Evolutionary conservation across 1,140 invertebrate species (phyloP).

Genomic region (Formica exsecta): DNA sequence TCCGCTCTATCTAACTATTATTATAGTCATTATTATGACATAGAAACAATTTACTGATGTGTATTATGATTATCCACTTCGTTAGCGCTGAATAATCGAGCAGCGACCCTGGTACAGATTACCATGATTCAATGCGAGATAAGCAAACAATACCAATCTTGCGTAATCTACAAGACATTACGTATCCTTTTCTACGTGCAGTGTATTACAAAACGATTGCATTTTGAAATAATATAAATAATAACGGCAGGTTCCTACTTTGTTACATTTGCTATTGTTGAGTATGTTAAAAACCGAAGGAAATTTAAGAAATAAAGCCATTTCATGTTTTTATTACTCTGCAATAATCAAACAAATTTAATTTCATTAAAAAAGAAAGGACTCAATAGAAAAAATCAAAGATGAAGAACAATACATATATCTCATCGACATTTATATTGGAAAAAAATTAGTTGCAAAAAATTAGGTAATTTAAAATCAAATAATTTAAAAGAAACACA

Average conservation of each 20-base stretch:
- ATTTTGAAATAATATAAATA: not conserved
- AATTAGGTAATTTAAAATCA: conserved; percentile 5
- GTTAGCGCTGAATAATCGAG: conserved; percentile 63
- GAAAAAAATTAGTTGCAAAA: not conserved
- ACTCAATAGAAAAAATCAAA: not conserved
- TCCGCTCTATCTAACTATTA: conserved; percentile 62
- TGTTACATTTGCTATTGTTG: not conserved
- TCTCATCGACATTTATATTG: not conserved
- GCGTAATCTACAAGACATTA: conserved; percentile 40
- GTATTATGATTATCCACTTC: conserved; percentile 62
- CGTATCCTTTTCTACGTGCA: not conserved
- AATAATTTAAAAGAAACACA: not conserved
- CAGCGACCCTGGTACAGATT: conserved; percentile 34
- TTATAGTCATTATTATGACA: conserved; percentile 64
- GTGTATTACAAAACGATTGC: not conserved
- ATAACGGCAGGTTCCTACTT: not conserved
- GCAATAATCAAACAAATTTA: conserved; percentile 4
- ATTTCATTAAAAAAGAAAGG: not conserved
- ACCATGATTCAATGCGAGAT: conserved; percentile 45
- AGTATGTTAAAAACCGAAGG: not conserved
- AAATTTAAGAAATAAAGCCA: not conserved
- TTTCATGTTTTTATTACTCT: not conserved
- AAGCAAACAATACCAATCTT: conserved; percentile 58
- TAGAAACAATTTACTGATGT: conserved; percentile 65
- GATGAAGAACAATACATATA: not conserved